Evolutionary conservation across 2,113 vertebrate genomes (phyloP).

Genomic region (Thunnus maccoyii): DNA sequence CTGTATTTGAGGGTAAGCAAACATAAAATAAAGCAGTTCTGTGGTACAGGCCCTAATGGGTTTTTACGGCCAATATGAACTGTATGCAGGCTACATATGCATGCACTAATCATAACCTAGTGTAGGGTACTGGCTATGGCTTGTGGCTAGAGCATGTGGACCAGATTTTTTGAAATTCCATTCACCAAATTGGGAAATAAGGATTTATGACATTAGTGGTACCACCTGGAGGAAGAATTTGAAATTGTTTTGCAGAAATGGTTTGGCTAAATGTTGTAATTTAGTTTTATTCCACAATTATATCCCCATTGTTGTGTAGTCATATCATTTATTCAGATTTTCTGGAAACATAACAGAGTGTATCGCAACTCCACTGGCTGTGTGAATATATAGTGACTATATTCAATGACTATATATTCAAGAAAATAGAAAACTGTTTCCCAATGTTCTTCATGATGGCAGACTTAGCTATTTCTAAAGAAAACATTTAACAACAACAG

Average conservation of each 20-base stretch:
- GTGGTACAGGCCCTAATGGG: constrained; percentile 1
- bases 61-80: constrained; percentile 11
- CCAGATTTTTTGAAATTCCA: constrained; percentile 3
- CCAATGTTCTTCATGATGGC: too few species aligned
- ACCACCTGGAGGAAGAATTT: not conserved
- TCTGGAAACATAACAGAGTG: too few species aligned
- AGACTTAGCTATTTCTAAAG: too few species aligned
- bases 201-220: not conserved
- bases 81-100: not conserved
- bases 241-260: not conserved
- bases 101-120: constrained; percentile 10
- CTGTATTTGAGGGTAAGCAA: constrained; percentile 24
- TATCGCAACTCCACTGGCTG: too few species aligned
- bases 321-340: too few species aligned
- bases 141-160: not conserved
- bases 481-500: too few species aligned
- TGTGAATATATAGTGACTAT: too few species aligned
- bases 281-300: too few species aligned
- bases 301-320: too few species aligned
- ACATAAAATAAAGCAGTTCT: constrained; percentile 5
- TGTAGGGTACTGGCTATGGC: not conserved
- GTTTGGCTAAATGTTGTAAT: not conserved
- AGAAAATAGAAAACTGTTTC: too few species aligned
- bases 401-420: too few species aligned
- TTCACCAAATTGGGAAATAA: not conserved